Evolutionary conservation across 1,140 invertebrate species (phyloP), one percentile per base, ranked within the genome.

Genomic region (Papilio polytes): DNA sequence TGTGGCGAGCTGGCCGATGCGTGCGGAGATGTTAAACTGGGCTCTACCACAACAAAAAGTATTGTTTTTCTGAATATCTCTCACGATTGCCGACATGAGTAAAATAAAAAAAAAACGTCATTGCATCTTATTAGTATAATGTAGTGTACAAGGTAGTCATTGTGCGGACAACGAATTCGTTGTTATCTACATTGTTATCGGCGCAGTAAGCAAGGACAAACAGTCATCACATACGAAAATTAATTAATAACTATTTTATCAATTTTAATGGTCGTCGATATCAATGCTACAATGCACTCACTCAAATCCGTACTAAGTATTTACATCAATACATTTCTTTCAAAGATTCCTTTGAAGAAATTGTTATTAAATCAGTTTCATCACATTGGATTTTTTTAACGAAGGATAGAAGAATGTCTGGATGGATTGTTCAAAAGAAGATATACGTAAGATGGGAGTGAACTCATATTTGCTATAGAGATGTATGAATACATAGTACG

Each of bases 211-310:
- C 73, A 74, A 74, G 46, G 44, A 74, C 36, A 44, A 46, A 74
- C 72, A 70, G 63, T 31, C 63, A 70, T 36, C 63, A 70, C 63
- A 70, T 70, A 15, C 63, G 63, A 70, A 70, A 70, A 70, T 31
- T 70, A 70, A 70, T 70, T 70, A 70, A 70, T 70, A 31, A 70
- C 63, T 31, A 31, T 70, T 70, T 70, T 70, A 70, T 70, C 63
- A 70, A 31, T 70, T 70, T 70, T 70, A 70, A 31, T 70, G 26
- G 12, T 6, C 4, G 4, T 7, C 12, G 26, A 70, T 70, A 70
- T 70, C 26, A 63, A 20, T 63, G 7, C 12, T 15, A 66, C 63
- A 66, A 31, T 36, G 63, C 63, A 70, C 63, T 36, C 63, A 70
- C 63, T 36, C 63, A 70, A 70, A 70, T 36, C 22, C 10, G 26